Percentiles rank a stretch among this genome's conserved stretches.
Conservation (phyloP, 2,113 vertebrate genomes). For the Bufo bufo region DNA sequence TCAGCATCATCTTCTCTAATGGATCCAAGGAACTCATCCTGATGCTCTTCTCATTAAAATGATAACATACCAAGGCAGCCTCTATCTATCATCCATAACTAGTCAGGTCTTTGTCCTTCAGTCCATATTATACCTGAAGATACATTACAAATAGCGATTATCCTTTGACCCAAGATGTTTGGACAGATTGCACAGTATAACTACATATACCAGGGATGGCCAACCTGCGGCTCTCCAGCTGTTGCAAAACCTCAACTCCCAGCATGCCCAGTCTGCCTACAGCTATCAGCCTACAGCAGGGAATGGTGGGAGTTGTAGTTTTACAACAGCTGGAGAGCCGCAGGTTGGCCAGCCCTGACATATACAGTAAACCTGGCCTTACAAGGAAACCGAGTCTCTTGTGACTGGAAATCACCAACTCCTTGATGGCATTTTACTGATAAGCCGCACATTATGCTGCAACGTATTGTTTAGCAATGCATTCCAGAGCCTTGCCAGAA, state of each 20-base stretch:
- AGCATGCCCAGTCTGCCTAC: too few species aligned
- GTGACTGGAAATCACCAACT: background rate
- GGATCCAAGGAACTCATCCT: background rate
- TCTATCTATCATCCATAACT: background rate
- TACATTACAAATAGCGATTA: background rate
- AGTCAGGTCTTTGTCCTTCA: background rate
- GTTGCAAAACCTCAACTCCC: too few species aligned
- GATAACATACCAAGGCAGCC: background rate
- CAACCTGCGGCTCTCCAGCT: too few species aligned
- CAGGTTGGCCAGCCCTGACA: too few species aligned
- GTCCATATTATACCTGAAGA: background rate
- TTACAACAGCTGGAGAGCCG: too few species aligned
- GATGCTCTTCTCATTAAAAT: background rate
- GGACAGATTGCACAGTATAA: background rate
- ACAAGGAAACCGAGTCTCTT: background rate
- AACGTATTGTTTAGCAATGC: conserved; percentile 27
- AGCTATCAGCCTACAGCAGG: too few species aligned
- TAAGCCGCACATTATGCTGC: background rate
- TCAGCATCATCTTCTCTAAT: background rate
- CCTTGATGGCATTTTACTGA: background rate
- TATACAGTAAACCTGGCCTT: background rate
- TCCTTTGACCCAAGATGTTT: background rate
- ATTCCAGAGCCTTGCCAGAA: background rate
- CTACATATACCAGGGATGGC: background rate
- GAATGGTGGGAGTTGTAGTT: too few species aligned